Base-by-base conservation (phyloP, 64 coral and sea anemone genomes). In the Exaiptasia diaphana region DNA sequence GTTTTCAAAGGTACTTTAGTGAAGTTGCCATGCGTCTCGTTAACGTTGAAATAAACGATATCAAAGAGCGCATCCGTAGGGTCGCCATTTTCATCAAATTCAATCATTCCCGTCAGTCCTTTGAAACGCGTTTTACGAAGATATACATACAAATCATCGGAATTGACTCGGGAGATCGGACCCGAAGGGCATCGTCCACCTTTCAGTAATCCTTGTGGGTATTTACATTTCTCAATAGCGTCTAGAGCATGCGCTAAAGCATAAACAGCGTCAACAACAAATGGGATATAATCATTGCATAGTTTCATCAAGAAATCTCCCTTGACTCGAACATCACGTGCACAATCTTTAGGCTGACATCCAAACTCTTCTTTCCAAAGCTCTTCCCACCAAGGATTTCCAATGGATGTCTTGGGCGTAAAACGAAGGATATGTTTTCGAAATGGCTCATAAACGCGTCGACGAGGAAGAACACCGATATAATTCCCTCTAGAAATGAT, bases 171-270 rank as follows among this genome's bases (percentile, higher is more conserved):
- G 2, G 90, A 82, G 28, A 65, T 65, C 1, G 37, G 23, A 8
- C 57, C 50, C 1, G 74, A 49, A 18, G 90, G 76, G 53, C 90
- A 92, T 22, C 42, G 54, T 1, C 18, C 74, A 4, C 1, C 41
- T 28, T 20, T 7, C 50, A 68, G 39, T 9, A 33, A 32, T 5
- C 46, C 82, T 29, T 92, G 36, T 3, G 52, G 40, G 4, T 40
- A 40, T 38, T 73, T 53, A 13, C 90, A 92, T 39, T 28, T 73
- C 33, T 80, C 58, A 20, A 64, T 74, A 29, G 50, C 53, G 36
- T 86, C 38, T 53, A 92, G 45, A 2, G 90, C 90, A 58, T 92
- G 56, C 8, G 82, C 90, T 14, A 92, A 39, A 20, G 90, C 90
- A 15, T 86, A 86, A 8, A 92, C 82, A 38, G 90, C 90, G 20